Percentiles rank a stretch among this genome's conserved stretches.
These are phyloP conservation scores for Phasianus colchicus DNA, from an alignment of 2,113 vertebrate genomes.

Conservation along the genomic window DNA sequence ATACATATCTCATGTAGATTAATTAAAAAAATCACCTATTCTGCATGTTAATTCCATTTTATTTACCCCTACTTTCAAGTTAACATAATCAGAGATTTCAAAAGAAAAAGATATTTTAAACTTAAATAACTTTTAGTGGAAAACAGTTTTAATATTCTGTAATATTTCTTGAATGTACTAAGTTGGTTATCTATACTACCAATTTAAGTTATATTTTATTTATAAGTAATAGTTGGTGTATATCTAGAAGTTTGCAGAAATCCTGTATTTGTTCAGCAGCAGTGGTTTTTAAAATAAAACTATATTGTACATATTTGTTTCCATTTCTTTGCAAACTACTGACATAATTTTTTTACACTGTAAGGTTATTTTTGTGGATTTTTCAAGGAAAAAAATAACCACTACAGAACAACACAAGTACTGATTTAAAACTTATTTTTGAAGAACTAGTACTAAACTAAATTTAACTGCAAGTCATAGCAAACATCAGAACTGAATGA, in stretches of 20 bases:
- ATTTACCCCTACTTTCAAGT: background rate
- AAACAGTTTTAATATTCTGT: background rate
- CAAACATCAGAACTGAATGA: background rate
- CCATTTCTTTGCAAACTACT: background rate
- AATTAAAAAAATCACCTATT: background rate
- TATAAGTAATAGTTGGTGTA: background rate
- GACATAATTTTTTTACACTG: background rate
- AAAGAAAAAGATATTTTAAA: background rate
- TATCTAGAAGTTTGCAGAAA: background rate
- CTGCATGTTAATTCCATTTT: background rate
- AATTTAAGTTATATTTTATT: background rate
- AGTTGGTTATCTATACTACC: background rate
- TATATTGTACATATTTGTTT: background rate
- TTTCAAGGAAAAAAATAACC: background rate
- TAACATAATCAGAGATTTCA: background rate
- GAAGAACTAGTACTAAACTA: background rate
- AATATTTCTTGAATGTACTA: background rate
- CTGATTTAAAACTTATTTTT: background rate
- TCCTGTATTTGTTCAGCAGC: background rate
- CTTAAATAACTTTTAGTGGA: background rate
- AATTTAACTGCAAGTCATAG: background rate
- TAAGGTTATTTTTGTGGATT: background rate
- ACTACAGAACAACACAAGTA: background rate
- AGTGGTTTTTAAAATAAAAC: background rate
- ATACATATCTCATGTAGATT: accelerated